A percentile compares a stretch with the other conserved stretches of the same genome.
phyloP scores from a whole-genome alignment of 1,140 invertebrate species.

The Platyscapa corneri region DNA sequence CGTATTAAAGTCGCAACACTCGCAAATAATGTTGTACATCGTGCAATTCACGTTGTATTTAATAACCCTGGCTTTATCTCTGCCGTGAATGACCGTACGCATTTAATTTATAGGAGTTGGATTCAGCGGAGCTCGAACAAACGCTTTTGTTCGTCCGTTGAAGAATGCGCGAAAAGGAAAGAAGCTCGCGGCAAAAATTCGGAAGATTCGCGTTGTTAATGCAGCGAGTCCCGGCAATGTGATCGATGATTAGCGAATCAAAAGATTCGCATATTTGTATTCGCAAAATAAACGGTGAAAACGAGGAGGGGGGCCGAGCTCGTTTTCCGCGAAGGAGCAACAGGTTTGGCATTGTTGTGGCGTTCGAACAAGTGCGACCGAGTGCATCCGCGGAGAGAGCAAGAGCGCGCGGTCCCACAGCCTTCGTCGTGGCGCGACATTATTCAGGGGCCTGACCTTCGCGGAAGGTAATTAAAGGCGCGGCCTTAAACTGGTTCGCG shows the following conservation, averaged over 20 bases:
- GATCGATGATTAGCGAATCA: no score
- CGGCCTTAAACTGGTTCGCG: constrained; percentile 20
- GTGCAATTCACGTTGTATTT: not conserved
- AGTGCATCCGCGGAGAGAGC: not conserved
- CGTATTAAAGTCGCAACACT: no score
- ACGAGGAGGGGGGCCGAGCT: not conserved
- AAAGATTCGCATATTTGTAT: not conserved
- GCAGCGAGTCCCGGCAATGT: no score
- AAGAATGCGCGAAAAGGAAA: no score
- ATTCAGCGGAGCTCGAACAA: no score
- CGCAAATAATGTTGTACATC: no score
- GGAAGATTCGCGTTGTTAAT: no score
- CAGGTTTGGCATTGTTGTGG: not conserved
- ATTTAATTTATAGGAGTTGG: no score
- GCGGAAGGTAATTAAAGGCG: constrained; percentile 18
- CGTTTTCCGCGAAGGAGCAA: not conserved
- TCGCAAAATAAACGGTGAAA: not conserved
- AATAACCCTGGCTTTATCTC: not conserved
- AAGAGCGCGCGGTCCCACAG: no score
- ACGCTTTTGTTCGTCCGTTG: no score
- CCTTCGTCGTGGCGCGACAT: not conserved
- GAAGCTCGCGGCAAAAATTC: no score
- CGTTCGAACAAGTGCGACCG: not conserved
- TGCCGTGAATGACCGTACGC: not conserved
- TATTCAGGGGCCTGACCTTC: constrained; percentile 42